Percentiles rank a stretch among this genome's conserved stretches.
phyloP scores from a whole-genome alignment of 2,113 vertebrate species.

The Micromys minutus region DNA sequence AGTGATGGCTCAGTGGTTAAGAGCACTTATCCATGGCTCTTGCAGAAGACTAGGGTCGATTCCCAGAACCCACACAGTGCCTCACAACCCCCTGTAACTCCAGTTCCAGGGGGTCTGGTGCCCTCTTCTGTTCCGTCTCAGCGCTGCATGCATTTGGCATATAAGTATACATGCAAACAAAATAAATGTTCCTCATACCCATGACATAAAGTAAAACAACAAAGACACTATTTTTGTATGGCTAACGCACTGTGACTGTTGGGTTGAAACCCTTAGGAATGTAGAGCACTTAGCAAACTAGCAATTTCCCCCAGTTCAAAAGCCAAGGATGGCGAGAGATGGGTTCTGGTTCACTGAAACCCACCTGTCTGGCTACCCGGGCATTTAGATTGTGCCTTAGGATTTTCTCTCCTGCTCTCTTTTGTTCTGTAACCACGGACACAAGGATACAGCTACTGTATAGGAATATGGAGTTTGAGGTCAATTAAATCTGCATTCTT shows the following conservation, averaged over 20 bases:
- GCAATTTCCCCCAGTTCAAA: background rate
- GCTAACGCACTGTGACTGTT: background rate
- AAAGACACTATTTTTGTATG: background rate
- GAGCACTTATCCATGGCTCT: background rate
- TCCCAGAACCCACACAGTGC: background rate
- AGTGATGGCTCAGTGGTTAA: background rate
- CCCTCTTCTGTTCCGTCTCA: too few relatives aligned
- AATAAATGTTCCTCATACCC: background rate
- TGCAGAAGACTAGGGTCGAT: background rate
- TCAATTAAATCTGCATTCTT: background rate
- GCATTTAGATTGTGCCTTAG: background rate
- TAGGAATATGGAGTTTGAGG: background rate
- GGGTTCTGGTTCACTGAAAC: background rate
- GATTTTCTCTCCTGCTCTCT: background rate
- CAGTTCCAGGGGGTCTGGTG: background rate
- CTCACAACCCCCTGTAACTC: background rate
- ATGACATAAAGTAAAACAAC: background rate
- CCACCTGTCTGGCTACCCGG: too few relatives aligned
- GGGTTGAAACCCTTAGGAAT: background rate
- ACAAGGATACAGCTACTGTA: background rate
- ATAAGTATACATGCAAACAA: background rate
- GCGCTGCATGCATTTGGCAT: too few relatives aligned
- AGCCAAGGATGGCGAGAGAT: background rate
- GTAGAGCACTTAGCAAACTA: background rate
- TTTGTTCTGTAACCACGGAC: background rate